Base-by-base conservation (phyloP, 2,113 vertebrate genomes). In the Aspiorhynchus laticeps region DNA sequence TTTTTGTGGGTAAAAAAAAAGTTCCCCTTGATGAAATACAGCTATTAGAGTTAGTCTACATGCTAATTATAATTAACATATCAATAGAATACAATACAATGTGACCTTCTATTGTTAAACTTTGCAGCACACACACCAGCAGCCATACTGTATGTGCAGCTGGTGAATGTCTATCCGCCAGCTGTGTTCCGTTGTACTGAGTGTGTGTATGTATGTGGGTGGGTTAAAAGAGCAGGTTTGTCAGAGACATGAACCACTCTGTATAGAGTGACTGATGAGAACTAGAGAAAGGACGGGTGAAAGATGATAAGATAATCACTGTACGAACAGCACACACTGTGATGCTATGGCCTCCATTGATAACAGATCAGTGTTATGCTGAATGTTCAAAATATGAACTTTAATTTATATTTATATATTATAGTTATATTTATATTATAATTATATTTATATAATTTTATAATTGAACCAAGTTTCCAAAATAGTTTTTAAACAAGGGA, bases 121-220 rank as follows among this genome's bases (percentile, higher is more conserved):
- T 83, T 31, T 41, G 36, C 59, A 78, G 38, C 38, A 80, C 31
- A 78, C 56, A 79, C 75, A 12, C 26, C 26, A 75, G 46, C 31
- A 71, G 38, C 38, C 78, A 81, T 36, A 80, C 59, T 75, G 65
- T 51, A 77, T 80, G 73, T 53, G 81, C 36, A 82, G 71, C 33
- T 67, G 71, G 67, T 74, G 5, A 67, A 59, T 48, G 17, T 86
- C 46, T 43, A 51, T 65, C 5, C 5, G 12, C 56, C 56, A 83
- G 73, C 80, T 80, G 78, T 76, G 43, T 73, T 63, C 36, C 14
- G n/a, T 82, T 48, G 43, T 21, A 5, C 5, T 36, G 61, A 36
- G 74, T 36, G 2, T 31, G 71, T 48, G 36, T 33, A 19, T 56
- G 61, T 73, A 8, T 78, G 41, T 48, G 82, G 19, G 48, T 46